Base-by-base conservation (phyloP, 92 coral and sea anemone species). In the Metridium senile region DNA sequence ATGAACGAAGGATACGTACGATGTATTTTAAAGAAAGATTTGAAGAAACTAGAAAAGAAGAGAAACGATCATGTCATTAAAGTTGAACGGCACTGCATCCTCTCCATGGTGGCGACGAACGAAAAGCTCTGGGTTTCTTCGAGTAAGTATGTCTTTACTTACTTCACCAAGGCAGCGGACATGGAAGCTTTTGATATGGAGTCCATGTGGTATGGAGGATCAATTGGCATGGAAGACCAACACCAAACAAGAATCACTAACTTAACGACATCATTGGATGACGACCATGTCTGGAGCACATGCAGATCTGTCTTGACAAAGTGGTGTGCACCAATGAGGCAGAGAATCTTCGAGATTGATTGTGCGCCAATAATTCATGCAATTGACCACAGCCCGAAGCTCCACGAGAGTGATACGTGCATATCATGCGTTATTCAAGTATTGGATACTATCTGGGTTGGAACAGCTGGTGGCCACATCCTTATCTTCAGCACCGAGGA, bases 161-260 rank as follows among this genome's bases (percentile, higher is more conserved):
- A 79, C 76, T 91, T 88, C 69, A 90, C 97, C n/a, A 89, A 85
- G 75, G 73, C 80, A 18, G 83, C 58, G 20, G 99, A 87, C 65
- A 82, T 85, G 89, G 96, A 86, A 33, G 97, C 91, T 53, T 95
- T 92, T 62, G 99, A 95, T 68, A 76, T 89, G 79, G 97, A 92
- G 46, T 85, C 99, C 68, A 76, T 95, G 87, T 88, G 99, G 91
- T 95, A 92, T 27, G 97, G 90, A 19, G 97, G 97, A 18, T 71
- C 90, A 0, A 62, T 32, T 0, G 97, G 93, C 21, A 58, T 85
- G 82, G 97, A 91, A 32, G 45, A 76, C 54, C 88, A 88, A 67
- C 97, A 93, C 8, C 93, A 88, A 59, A 87, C 99, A 1, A 84
- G 85, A 56, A 70, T 92, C 30, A 82, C 85, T 26, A 76, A 84